Base-by-base conservation (phyloP, 2,888 invertebrate species). In the Stenoptilia bipunctidactyla region DNA sequence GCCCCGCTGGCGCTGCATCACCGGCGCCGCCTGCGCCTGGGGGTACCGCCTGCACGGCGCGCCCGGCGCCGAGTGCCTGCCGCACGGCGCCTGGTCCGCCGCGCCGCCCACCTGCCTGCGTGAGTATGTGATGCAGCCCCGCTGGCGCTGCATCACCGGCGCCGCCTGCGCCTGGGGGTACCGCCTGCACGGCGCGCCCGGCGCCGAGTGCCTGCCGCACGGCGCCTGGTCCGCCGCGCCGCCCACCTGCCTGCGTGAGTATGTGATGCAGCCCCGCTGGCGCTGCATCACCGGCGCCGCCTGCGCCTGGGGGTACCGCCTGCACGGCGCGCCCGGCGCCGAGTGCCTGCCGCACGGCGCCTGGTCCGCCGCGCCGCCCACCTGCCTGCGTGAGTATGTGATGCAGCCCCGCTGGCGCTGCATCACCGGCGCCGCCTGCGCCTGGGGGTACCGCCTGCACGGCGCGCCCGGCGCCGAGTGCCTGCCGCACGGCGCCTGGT, bases 131-230 rank as follows among this genome's bases (percentile, higher is more conserved):
- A n/a, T n/a, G n/a, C n/a, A n/a, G n/a, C n/a, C n/a, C n/a, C n/a
- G n/a, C n/a, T n/a, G n/a, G n/a, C n/a, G n/a, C n/a, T n/a, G n/a
- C n/a, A n/a, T n/a, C n/a, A n/a, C n/a, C n/a, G n/a, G n/a, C n/a
- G n/a, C n/a, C 79, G 88, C 89, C 48, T 95, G 95, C 63, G 88
- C 92, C 46, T 93, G 92, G 90, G 94, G 94, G 41, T 92, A 93
- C 67, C 86, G 88, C 45, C 85, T 95, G 39, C 84, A 86, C 39
- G 95, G 94, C 9, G 85, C 89, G 36, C 91, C 92, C 5, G 92
- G 90, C 27, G 85, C 94, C 44, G 92, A 91, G 67, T 95, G 95
- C 70, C 90, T 91, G 61, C 86, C 89, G 30, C 0, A 63, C 91
- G 92, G 92, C 27, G 89, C 88, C 63, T 94, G 94, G 94, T 93